A percentile compares a stretch with the other conserved stretches of the same genome.
Conservation (phyloP, 2,113 vertebrate genomes). For the Oryzias curvinotus region DNA sequence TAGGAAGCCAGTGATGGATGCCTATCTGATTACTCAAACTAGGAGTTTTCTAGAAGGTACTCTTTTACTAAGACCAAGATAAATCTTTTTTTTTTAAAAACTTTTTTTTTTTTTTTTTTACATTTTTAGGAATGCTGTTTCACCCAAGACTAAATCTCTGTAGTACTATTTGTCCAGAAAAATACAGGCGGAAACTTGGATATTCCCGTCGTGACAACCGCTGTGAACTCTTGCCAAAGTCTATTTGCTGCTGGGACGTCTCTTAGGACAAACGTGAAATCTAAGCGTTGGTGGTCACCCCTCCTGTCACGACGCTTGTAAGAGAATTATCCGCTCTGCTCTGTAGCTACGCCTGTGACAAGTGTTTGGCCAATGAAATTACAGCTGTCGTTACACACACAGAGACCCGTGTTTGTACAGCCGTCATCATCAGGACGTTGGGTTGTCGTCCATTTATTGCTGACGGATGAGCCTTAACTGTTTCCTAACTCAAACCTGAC, state of each 20-base stretch:
- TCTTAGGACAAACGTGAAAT: conserved; percentile 63
- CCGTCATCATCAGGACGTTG: background rate
- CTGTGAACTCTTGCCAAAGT: conserved; percentile 50
- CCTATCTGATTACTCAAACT: no score
- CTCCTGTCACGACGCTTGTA: conserved; percentile 59
- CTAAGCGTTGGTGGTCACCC: conserved; percentile 48
- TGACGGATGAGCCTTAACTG: background rate
- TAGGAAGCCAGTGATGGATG: no score
- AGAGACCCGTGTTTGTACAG: background rate
- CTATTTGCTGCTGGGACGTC: conserved; percentile 46
- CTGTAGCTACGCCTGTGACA: conserved; percentile 44
- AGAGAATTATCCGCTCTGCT: conserved; percentile 57
- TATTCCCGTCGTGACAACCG: conserved; percentile 47
- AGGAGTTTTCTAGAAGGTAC: no score
- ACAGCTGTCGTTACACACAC: conserved; percentile 32
- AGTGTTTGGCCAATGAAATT: conserved; percentile 36
- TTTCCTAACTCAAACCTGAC: background rate
- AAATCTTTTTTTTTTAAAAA: no score
- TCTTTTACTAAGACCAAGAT: no score
- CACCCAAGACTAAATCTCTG: background rate
- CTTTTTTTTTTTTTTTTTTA: no score
- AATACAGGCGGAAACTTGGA: conserved; percentile 17
- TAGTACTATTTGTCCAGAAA: conserved; percentile 6
- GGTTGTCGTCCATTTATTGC: background rate
- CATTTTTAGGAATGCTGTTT: no score